Evolutionary conservation across 1,140 invertebrate genomes (phyloP), one percentile per base, ranked within the genome.

Genomic region (Drosophila varians): DNA sequence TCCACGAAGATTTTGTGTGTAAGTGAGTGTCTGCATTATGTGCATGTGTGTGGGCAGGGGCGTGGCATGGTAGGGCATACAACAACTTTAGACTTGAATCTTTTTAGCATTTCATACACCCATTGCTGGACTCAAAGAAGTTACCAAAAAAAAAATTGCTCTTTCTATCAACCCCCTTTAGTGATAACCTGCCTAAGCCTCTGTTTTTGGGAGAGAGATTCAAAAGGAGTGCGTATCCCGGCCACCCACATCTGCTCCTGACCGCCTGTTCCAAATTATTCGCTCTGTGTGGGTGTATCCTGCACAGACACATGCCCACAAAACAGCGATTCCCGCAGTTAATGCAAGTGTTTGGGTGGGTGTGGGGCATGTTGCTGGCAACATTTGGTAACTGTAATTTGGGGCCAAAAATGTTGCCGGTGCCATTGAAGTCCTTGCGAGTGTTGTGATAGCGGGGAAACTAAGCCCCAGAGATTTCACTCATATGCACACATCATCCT

Each of bases 251-350:
- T 18, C 53, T 38, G 47, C 34, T 53, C 76, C 77, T 86, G 77
- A 18, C 58, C 82, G 74, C 82, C 82, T 86, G 77, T 74, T 86
- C 64, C 45, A n/a, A 77, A 88, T 64, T 82, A 54, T 82, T 62
- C 48, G 23, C 42, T 26, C 55, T 77, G 82, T 86, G 82, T 86
- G 82, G 82, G 82, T 86, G 82, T 87, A 83, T 73, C 82, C 26
- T 46, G 65, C 80, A 84, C 52, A 40, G 18, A 84, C 9, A 36
- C 46, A 26, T 45, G 38, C 38, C 56, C 46, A 60, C 76, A 36
- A 56, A 28, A 28, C 16, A 42, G 36, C 14, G 23, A 25, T n/a
- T 40, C 45, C 25, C 5, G 9, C 25, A 16, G 11, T 0, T 4
- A 4, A 14, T 16, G n/a, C 16, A 4, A 11, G 19, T 38, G 6